Evolutionary conservation across 1,140 invertebrate species (phyloP).

Genomic region (Coptotermes formosanus): DNA sequence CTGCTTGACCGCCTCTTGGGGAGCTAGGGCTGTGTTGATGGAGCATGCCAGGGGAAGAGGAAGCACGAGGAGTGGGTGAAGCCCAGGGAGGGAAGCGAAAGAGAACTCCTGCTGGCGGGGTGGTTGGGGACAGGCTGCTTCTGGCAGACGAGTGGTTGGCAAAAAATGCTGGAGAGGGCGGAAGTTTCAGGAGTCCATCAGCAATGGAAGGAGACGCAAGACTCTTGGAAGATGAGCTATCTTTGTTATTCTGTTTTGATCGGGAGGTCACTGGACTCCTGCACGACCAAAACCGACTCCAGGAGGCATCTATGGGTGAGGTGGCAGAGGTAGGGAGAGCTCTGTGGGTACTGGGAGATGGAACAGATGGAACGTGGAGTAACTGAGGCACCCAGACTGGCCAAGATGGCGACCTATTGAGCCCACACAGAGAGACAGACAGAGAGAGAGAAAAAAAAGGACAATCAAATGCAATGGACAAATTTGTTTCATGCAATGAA

Average conservation of each 20-base stretch:
- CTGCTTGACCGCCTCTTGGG: constrained; percentile 13
- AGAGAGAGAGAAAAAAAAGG: constrained; percentile 19
- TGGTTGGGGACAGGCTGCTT: background rate
- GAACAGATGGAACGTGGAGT: constrained; percentile 33
- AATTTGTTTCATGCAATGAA: constrained; percentile 30
- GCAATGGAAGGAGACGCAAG: constrained; percentile 28
- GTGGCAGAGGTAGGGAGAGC: constrained; percentile 24
- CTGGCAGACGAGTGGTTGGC: constrained; percentile 38
- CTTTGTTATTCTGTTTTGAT: constrained; percentile 1
- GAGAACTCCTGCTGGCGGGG: constrained; percentile 23
- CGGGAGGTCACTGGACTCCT: background rate
- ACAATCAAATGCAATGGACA: constrained; percentile 12
- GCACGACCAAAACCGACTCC: constrained; percentile 15
- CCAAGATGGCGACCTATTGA: constrained; percentile 57
- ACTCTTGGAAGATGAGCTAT: constrained; percentile 24
- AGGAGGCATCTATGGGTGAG: background rate
- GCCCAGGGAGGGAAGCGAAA: constrained; percentile 45
- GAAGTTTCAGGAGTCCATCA: background rate
- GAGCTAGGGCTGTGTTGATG: constrained; percentile 44
- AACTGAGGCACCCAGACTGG: constrained; percentile 49
- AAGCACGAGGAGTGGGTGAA: constrained; percentile 46
- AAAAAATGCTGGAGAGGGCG: constrained; percentile 33
- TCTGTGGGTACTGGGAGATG: constrained; percentile 30
- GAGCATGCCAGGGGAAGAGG: constrained; percentile 55
- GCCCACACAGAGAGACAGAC: constrained; percentile 45